Conservation (phyloP, 2,888 invertebrate species). For the Diplolepis rosae region DNA sequence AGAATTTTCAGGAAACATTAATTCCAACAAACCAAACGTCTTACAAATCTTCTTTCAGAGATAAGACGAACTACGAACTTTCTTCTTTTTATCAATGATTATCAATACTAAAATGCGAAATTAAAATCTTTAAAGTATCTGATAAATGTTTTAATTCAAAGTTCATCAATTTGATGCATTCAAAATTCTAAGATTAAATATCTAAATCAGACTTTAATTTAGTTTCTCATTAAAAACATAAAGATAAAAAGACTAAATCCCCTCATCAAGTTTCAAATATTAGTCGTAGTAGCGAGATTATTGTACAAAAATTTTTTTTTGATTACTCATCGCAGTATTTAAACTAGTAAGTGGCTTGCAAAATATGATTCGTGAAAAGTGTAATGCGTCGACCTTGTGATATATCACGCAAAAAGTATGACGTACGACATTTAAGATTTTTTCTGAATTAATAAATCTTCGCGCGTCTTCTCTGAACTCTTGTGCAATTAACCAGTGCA, state of each 20-base stretch:
- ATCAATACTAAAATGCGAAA: too few species aligned
- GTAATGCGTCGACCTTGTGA: slow-evolving; percentile 25
- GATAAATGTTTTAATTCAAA: too few species aligned
- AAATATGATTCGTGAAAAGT: slow-evolving; percentile 24
- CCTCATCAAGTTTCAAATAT: not conserved
- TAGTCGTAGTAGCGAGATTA: not conserved
- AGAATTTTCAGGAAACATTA: not conserved
- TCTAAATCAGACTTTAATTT: not conserved
- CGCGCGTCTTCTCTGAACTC: slow-evolving; percentile 27
- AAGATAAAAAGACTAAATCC: not conserved
- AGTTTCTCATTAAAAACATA: too few species aligned
- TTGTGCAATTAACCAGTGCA: slow-evolving; percentile 16
- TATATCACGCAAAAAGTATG: slow-evolving; percentile 27
- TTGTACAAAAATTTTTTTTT: not conserved
- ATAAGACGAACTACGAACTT: too few species aligned
- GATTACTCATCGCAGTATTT: slow-evolving; percentile 12
- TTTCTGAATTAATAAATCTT: slow-evolving; percentile 18
- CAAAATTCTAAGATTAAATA: too few species aligned
- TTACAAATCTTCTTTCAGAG: too few species aligned
- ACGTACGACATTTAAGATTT: slow-evolving; percentile 15
- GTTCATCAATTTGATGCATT: too few species aligned
- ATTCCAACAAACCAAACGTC: not conserved
- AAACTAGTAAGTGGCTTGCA: slow-evolving; percentile 12
- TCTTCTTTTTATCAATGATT: too few species aligned
- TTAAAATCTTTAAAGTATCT: too few species aligned